phyloP scores from a whole-genome alignment of 2,888 invertebrate genomes.

The Eudasyphora cyanicolor region DNA sequence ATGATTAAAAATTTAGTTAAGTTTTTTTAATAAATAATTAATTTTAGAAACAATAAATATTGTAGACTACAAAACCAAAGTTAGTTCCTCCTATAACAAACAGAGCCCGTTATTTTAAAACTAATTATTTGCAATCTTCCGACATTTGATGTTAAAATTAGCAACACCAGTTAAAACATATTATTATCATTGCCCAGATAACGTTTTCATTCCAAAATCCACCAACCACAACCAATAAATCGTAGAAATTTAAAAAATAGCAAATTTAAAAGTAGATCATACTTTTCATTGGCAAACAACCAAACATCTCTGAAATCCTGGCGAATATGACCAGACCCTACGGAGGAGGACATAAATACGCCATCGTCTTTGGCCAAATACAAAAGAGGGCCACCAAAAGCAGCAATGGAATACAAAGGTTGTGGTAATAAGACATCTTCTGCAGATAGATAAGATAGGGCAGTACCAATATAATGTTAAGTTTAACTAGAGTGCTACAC shows the following conservation, averaged over 20 bases:
- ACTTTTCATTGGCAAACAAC: constrained; percentile 2
- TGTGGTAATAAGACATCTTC: constrained; percentile 20
- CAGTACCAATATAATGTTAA: constrained; percentile 1
- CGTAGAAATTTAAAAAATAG: background rate
- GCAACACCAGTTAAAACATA: no score
- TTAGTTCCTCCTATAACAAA: no score
- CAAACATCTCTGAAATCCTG: constrained; percentile 28
- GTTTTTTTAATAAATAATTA: no score
- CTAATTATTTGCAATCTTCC: no score
- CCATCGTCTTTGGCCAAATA: constrained; percentile 12
- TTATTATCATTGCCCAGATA: no score
- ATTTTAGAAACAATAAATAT: no score
- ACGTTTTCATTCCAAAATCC: background rate
- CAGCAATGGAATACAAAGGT: constrained; percentile 27
- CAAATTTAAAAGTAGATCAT: background rate
- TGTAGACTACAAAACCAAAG: no score
- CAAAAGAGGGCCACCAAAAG: background rate
- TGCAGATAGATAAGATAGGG: background rate
- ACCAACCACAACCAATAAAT: background rate
- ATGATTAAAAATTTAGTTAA: no score
- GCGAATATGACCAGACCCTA: background rate
- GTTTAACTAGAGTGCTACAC: background rate
- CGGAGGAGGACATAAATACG: no score
- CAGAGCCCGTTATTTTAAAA: no score
- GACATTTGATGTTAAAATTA: no score